Percentiles rank a stretch among this genome's conserved stretches.
Conservation (phyloP, 2,888 invertebrate genomes). For the Phalera bucephala region DNA sequence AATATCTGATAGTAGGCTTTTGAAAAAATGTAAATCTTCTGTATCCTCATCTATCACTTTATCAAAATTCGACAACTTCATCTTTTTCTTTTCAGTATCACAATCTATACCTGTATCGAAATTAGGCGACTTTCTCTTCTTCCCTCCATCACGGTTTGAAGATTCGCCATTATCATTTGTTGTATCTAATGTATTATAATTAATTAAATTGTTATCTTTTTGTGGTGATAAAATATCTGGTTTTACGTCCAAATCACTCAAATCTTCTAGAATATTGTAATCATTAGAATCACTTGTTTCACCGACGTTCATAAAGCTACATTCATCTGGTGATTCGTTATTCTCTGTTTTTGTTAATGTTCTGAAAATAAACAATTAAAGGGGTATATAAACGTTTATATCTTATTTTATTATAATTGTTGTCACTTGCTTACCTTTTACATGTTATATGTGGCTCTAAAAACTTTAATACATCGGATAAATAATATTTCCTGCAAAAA, state of each 20-base stretch:
- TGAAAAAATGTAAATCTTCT: constrained; percentile 71
- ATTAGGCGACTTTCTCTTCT: constrained; percentile 16
- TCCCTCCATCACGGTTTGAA: constrained; percentile 12
- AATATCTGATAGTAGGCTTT: constrained; percentile 79
- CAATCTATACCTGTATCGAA: constrained; percentile 14
- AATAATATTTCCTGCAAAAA: constrained; percentile 40
- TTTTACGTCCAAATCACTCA: constrained; percentile 27
- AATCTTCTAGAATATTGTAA: constrained; percentile 22
- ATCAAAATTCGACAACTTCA: no score
- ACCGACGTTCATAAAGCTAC: constrained; percentile 16
- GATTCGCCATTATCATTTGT: constrained; percentile 5
- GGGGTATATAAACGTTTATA: no score
- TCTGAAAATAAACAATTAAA: no score
- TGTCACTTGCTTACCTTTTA: constrained; percentile 32
- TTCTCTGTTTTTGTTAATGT: no score
- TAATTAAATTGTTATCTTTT: constrained; percentile 1
- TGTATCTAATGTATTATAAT: constrained; percentile 2
- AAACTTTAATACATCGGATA: constrained; percentile 40
- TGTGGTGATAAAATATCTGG: constrained; percentile 21
- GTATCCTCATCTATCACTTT: constrained; percentile 38
- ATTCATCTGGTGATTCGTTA: no score
- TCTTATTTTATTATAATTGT: no score
- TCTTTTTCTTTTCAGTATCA: no score
- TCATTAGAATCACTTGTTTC: constrained; percentile 20
- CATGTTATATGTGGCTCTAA: constrained; percentile 39